Percentiles rank a stretch among this genome's conserved stretches.
Evolutionary conservation across 2,113 vertebrate species (phyloP).

Genomic region (Edolisoma coerulescens): DNA sequence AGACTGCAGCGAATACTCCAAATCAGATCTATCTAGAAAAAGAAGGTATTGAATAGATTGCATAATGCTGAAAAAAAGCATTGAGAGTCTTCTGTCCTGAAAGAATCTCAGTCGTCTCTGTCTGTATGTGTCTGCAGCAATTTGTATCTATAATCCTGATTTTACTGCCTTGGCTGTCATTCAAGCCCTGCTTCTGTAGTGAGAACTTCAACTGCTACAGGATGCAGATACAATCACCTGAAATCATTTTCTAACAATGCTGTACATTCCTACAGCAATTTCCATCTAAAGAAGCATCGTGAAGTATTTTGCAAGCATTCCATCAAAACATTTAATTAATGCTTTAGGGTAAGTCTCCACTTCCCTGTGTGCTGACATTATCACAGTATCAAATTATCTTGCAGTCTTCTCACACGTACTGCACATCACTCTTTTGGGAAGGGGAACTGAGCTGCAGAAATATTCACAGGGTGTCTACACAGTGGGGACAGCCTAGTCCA

Average conservation of each 20-base stretch:
- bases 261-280: neutral
- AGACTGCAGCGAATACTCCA: neutral
- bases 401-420: neutral
- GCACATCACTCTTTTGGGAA: neutral
- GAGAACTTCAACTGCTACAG: neutral
- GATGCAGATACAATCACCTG: neutral
- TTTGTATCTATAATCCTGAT: neutral
- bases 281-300: neutral
- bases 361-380: neutral
- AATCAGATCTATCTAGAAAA: neutral
- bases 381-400: neutral
- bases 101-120: neutral
- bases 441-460: neutral
- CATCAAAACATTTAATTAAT: slow-evolving; percentile 17
- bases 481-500: neutral
- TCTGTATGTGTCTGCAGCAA: neutral
- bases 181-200: neutral
- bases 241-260: neutral
- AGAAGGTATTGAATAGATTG: neutral
- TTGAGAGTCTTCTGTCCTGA: neutral
- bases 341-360: neutral
- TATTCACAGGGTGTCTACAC: neutral
- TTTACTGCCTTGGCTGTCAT: neutral
- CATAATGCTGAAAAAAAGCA: neutral
- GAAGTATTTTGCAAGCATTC: neutral